phyloP scores from a whole-genome alignment of 2,888 invertebrate genomes.

The Disparrhopalites patrizii region DNA sequence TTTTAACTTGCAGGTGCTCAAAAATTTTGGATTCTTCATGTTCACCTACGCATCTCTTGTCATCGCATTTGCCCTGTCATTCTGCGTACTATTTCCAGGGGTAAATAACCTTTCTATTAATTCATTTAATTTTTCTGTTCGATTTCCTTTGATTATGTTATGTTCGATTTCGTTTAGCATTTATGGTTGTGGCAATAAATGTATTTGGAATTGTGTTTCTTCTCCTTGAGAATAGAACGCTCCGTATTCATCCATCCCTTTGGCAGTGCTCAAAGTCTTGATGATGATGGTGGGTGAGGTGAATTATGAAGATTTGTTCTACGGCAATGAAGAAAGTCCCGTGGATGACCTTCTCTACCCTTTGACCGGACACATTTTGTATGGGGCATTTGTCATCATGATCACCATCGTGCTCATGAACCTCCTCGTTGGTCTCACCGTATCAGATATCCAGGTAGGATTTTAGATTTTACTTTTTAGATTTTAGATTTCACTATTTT shows the following conservation, averaged over 20 bases:
- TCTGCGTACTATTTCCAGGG: conserved; percentile 46
- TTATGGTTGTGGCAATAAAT: no score
- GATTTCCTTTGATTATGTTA: no score
- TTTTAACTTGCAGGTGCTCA: conserved; percentile 32
- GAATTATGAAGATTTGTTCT: conserved; percentile 46
- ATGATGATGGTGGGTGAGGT: conserved; percentile 48
- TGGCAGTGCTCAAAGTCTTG: conserved; percentile 45
- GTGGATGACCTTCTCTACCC: conserved; percentile 35
- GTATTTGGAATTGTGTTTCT: not conserved
- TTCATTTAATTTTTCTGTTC: no score
- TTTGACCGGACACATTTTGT: conserved; percentile 44
- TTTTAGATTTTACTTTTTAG: not conserved
- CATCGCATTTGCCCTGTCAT: conserved; percentile 45
- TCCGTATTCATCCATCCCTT: conserved; percentile 46
- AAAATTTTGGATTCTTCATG: conserved; percentile 48
- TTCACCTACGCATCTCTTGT: conserved; percentile 42
- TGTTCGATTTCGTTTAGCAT: no score
- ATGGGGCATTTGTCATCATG: conserved; percentile 47
- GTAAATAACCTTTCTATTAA: no score
- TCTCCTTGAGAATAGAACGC: conserved; percentile 35
- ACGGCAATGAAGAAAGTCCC: conserved; percentile 41
- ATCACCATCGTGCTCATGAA: conserved; percentile 47
- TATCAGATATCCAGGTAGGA: conserved; percentile 45
- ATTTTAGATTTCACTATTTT: not conserved
- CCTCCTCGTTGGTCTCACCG: conserved; percentile 37